A percentile compares a stretch with the other conserved stretches of the same genome.
Evolutionary conservation across 2,113 vertebrate species (phyloP).

Genomic region (Ranitomeya variabilis): DNA sequence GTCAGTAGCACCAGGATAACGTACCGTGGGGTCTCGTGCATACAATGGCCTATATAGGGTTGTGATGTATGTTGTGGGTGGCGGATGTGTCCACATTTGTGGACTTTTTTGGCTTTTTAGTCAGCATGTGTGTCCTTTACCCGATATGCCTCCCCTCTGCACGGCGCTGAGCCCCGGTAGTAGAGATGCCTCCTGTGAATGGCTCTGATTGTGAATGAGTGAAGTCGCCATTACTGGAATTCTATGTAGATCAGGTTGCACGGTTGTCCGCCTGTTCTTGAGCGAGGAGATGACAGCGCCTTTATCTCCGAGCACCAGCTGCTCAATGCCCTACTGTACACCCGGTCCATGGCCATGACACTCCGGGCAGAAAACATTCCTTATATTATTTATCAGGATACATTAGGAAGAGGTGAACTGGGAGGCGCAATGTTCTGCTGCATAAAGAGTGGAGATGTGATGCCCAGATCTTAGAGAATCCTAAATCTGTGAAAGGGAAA

Average conservation of each 20-base stretch:
- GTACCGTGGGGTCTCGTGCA: too few relatives aligned
- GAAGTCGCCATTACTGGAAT: not conserved
- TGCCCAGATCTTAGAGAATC: not conserved
- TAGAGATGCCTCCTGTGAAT: not conserved
- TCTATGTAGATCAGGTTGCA: constrained; percentile 7
- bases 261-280: not conserved
- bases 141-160: not conserved
- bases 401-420: not conserved
- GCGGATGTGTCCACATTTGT: too few relatives aligned
- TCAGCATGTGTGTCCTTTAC: not conserved
- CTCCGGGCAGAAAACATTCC: not conserved
- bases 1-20: too few relatives aligned
- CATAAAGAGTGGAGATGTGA: not conserved
- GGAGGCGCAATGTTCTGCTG: not conserved
- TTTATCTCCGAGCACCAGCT: constrained; percentile 28
- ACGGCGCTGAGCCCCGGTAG: too few relatives aligned
- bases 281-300: constrained; percentile 12
- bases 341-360: not conserved
- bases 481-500: too few relatives aligned
- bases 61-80: too few relatives aligned
- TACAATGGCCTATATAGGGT: too few relatives aligned
- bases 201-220: not conserved
- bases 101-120: not conserved
- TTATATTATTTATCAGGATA: not conserved
- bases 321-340: not conserved